Evolutionary conservation across 1,140 invertebrate genomes (phyloP).

Genomic region (Doryteuthis pealeii): DNA sequence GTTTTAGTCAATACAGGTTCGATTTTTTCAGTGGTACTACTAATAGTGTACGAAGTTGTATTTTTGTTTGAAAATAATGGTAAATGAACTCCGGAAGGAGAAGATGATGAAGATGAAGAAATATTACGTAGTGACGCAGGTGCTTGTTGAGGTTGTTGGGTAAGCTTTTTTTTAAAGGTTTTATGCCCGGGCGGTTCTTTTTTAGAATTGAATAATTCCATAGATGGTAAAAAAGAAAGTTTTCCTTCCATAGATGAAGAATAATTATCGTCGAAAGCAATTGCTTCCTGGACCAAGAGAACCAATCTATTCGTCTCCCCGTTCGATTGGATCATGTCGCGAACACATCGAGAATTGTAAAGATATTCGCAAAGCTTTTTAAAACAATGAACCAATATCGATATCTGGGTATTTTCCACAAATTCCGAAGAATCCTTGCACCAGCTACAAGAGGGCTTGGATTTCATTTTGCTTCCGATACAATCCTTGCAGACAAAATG

Average conservation of each 20-base stretch:
- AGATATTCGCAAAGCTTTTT: slow-evolving; percentile 85
- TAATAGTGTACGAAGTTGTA: too few species aligned
- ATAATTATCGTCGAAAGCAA: slow-evolving; percentile 75
- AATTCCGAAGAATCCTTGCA: slow-evolving; percentile 84
- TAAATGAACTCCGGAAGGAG: not conserved
- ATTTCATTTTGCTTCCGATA: slow-evolving; percentile 78
- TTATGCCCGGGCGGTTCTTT: not conserved
- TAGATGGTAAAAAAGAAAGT: not conserved
- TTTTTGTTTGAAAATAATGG: not conserved
- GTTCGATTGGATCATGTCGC: slow-evolving; percentile 60
- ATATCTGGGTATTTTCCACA: slow-evolving; percentile 78
- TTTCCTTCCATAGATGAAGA: not conserved
- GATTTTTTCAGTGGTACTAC: not conserved
- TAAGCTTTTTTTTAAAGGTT: not conserved
- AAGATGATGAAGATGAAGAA: not conserved
- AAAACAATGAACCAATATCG: slow-evolving; percentile 82
- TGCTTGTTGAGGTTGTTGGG: too few species aligned
- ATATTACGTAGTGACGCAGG: too few species aligned
- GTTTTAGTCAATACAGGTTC: not conserved
- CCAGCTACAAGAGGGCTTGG: slow-evolving; percentile 80
- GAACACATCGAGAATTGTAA: slow-evolving; percentile 65
- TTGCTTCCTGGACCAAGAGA: slow-evolving; percentile 77
- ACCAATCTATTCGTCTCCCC: slow-evolving; percentile 68
- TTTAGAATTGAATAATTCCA: not conserved
- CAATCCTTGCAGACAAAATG: slow-evolving; percentile 83